These are phyloP conservation scores for Eupithecia dodoneata DNA, from an alignment of 2,888 invertebrate genomes.

Conservation along the genomic window DNA sequence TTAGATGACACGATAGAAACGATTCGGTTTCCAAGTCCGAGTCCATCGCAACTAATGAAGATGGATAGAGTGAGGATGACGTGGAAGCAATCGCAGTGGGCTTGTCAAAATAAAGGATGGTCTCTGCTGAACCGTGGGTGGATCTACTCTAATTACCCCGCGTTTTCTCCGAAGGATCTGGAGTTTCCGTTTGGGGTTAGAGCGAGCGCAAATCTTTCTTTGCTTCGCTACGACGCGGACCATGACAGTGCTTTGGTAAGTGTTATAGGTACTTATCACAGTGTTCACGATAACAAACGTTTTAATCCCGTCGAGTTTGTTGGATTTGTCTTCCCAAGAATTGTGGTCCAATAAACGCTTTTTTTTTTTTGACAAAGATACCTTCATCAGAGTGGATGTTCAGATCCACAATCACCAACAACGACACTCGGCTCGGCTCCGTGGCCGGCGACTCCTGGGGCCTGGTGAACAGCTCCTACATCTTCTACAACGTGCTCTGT, in stretches of 20 bases:
- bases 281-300: neutral
- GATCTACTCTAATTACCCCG: constrained; percentile 68
- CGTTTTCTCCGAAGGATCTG: constrained; percentile 48
- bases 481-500: constrained; percentile 74
- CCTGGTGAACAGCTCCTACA: constrained; percentile 63
- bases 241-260: constrained; percentile 27
- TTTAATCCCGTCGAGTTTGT: no score
- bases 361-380: constrained; percentile 50
- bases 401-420: constrained; percentile 36
- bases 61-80: constrained; percentile 65
- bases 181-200: constrained; percentile 42
- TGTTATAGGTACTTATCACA: neutral
- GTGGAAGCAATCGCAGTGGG: constrained; percentile 62
- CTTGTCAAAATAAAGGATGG: constrained; percentile 54
- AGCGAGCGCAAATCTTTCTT: constrained; percentile 15
- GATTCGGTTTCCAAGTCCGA: constrained; percentile 62
- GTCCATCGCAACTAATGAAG: constrained; percentile 63
- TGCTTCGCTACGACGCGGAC: constrained; percentile 25
- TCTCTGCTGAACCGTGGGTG: constrained; percentile 72
- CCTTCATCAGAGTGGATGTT: constrained; percentile 64
- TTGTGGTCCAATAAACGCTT: no score
- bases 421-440: constrained; percentile 58
- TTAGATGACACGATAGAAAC: constrained; percentile 38
- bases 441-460: constrained; percentile 62
- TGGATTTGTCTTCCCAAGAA: no score